Percentiles rank a stretch among this genome's conserved stretches.
Evolutionary conservation across 1,140 invertebrate genomes (phyloP).

Genomic region (Paramacrobiotus metropolitanus): DNA sequence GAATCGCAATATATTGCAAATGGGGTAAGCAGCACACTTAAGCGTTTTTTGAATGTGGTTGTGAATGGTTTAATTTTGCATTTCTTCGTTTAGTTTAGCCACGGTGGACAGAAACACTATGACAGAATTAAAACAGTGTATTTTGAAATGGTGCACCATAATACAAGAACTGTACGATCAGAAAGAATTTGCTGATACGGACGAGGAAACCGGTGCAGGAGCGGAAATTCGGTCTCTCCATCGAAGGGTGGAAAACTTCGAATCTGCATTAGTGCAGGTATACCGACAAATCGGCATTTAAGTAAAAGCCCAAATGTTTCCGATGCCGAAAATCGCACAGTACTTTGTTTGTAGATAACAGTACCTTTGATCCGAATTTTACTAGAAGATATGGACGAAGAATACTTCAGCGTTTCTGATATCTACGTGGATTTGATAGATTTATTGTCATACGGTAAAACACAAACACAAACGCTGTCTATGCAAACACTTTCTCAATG

Average conservation of each 20-base stretch:
- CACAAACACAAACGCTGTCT: too few species aligned
- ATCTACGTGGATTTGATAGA: background rate
- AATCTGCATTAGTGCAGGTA: background rate
- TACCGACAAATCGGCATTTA: background rate
- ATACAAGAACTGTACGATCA: background rate
- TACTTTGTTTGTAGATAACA: background rate
- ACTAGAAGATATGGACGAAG: constrained; percentile 3
- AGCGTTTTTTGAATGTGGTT: background rate
- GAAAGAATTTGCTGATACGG: background rate
- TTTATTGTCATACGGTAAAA: background rate
- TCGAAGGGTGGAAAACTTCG: background rate
- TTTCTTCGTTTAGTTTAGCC: background rate
- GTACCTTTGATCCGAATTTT: background rate
- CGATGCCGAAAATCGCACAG: background rate
- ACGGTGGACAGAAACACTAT: background rate
- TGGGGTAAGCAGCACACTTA: background rate
- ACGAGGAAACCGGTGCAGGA: background rate
- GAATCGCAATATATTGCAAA: background rate
- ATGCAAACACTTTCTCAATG: too few species aligned
- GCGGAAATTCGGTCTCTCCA: background rate
- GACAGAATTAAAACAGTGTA: background rate
- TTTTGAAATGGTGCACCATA: background rate
- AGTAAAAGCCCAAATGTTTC: background rate
- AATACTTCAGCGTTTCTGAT: background rate
- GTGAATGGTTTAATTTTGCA: background rate